These are phyloP conservation scores for Ormyrus nitidulus DNA, from an alignment of 2,888 invertebrate species.

Conservation along the genomic window DNA sequence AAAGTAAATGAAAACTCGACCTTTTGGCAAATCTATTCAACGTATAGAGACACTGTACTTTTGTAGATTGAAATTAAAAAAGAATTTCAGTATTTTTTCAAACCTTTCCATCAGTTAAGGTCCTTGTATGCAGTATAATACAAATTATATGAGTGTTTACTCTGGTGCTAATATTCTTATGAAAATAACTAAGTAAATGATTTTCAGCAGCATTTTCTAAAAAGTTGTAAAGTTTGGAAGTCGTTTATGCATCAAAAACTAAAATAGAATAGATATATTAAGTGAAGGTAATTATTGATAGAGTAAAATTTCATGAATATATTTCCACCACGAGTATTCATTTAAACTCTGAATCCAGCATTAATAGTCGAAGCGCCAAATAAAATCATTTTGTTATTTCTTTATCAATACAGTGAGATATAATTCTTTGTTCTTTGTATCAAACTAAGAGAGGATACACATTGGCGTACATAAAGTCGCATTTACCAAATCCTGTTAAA, in stretches of 20 bases:
- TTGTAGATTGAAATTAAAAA: slow-evolving; percentile 52
- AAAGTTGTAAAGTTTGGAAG: background rate
- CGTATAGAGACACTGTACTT: slow-evolving; percentile 40
- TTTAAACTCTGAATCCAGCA: slow-evolving; percentile 24
- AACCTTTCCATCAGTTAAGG: slow-evolving; percentile 47
- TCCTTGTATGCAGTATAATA: slow-evolving; percentile 42
- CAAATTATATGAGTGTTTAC: slow-evolving; percentile 36
- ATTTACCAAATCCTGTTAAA: slow-evolving; percentile 58
- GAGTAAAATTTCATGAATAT: slow-evolving; percentile 45
- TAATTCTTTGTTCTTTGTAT: slow-evolving; percentile 41
- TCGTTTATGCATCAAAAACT: background rate
- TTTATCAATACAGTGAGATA: slow-evolving; percentile 51
- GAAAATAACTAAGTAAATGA: background rate
- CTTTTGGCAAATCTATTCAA: slow-evolving; percentile 48
- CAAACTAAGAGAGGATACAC: slow-evolving; percentile 18
- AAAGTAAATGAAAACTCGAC: slow-evolving; percentile 40
- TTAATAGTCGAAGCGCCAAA: slow-evolving; percentile 52
- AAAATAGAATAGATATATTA: slow-evolving; percentile 1
- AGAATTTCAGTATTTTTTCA: slow-evolving; percentile 54
- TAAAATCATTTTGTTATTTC: slow-evolving; percentile 52
- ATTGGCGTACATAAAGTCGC: slow-evolving; percentile 44
- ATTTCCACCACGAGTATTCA: slow-evolving; percentile 39
- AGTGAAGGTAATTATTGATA: background rate
- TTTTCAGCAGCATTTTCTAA: background rate
- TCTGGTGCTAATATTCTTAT: slow-evolving; percentile 51